Conservation (phyloP, 2,888 invertebrate species). For the Gymnosoma rotundatum region DNA sequence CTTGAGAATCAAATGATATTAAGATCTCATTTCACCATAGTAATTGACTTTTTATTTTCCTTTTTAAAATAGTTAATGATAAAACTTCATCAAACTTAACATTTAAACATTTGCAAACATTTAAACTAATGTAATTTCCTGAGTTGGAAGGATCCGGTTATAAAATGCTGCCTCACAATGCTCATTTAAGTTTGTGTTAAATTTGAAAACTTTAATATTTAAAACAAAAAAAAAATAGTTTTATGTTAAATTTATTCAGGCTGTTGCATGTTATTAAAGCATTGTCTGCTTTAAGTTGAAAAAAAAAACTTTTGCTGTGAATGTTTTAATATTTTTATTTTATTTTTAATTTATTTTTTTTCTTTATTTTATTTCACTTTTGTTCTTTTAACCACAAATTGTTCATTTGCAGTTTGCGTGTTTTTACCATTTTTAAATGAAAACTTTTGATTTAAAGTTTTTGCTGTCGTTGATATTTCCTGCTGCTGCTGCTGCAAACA, state of each 20-base stretch:
- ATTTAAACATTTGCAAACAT: no score
- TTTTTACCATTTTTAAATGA: neutral
- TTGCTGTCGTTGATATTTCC: constrained; percentile 10
- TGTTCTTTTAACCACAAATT: constrained; percentile 29
- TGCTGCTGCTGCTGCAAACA: neutral
- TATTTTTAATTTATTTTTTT: neutral
- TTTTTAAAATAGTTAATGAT: no score
- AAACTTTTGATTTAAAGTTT: constrained; percentile 34
- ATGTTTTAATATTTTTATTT: constrained; percentile 1
- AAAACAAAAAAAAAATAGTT: no score
- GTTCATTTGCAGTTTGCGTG: constrained; percentile 20
- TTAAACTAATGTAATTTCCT: no score
- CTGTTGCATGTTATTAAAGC: constrained; percentile 3
- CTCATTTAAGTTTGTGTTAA: no score
- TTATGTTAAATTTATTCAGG: neutral
- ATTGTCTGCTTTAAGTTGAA: constrained; percentile 10
- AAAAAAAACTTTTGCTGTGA: constrained; percentile 9
- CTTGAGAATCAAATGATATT: no score
- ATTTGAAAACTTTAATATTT: no score
- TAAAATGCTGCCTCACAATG: no score
- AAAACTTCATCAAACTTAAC: no score
- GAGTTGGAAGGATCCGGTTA: no score
- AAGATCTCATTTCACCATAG: no score
- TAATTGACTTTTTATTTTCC: no score
- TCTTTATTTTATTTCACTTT: neutral